A percentile compares a stretch with the other conserved stretches of the same genome.
Conservation (phyloP, 2,113 vertebrate genomes). For the Acinonyx jubatus region DNA sequence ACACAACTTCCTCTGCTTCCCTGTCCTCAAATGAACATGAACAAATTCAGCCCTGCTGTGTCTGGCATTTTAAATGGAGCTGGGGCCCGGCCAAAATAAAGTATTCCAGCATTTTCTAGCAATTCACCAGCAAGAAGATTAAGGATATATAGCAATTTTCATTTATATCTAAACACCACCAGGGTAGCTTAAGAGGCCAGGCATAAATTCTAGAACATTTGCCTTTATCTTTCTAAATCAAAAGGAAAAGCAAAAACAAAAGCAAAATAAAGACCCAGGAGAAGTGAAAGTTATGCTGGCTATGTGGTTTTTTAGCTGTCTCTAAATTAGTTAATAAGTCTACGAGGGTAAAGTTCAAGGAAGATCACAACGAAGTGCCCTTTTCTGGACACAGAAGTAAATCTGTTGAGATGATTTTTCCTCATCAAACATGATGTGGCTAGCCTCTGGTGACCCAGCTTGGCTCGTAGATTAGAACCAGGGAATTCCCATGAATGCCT, state of each 20-base stretch:
- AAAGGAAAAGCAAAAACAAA: constrained; percentile 10
- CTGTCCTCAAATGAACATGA: constrained; percentile 28
- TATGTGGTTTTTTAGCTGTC: background rate
- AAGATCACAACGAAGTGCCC: background rate
- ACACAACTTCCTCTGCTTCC: constrained; percentile 7
- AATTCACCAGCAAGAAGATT: constrained; percentile 34
- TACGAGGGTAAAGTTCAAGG: background rate
- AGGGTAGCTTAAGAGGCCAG: background rate
- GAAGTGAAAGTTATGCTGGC: background rate
- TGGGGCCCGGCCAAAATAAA: constrained; percentile 17
- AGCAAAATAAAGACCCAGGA: background rate
- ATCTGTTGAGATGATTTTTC: background rate
- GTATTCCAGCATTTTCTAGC: constrained; percentile 38
- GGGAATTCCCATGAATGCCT: background rate
- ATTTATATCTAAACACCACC: background rate
- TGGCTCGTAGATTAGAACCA: background rate
- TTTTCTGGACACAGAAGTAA: constrained; percentile 19
- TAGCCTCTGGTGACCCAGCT: background rate
- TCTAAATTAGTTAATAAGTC: constrained; percentile 1
- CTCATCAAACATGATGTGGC: background rate
- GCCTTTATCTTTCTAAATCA: constrained; percentile 2
- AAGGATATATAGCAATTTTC: constrained; percentile 38
- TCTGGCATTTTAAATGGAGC: constrained; percentile 47
- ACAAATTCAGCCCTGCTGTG: constrained; percentile 32
- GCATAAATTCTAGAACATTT: constrained; percentile 11